phyloP scores from a whole-genome alignment of 2,797 vertebrate genomes.

The Melanotaenia maccullochi region DNA sequence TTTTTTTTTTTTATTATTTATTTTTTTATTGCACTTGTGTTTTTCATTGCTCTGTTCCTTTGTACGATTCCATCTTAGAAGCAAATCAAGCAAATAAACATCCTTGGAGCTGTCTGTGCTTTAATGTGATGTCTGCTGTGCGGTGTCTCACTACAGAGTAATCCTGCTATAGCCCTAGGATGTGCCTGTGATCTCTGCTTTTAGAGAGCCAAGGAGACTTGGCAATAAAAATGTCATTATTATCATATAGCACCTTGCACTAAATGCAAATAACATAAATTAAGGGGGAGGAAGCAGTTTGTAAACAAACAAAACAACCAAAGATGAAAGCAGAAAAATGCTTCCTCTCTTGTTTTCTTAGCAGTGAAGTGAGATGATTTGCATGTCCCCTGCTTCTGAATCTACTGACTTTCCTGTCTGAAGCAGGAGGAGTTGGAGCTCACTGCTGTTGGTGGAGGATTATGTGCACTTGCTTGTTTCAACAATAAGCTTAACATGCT shows the following conservation, averaged over 20 bases:
- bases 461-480: slow-evolving; percentile 34
- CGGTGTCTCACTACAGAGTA: slow-evolving; percentile 55
- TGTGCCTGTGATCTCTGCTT: slow-evolving; percentile 65
- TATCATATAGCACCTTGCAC: slow-evolving; percentile 53
- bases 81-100: slow-evolving; percentile 72
- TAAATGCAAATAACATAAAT: slow-evolving; percentile 76
- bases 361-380: slow-evolving; percentile 39
- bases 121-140: slow-evolving; percentile 66
- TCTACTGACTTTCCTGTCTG: slow-evolving; percentile 21
- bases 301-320: slow-evolving; percentile 56
- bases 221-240: slow-evolving; percentile 73
- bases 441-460: slow-evolving; percentile 21
- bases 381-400: slow-evolving; percentile 46
- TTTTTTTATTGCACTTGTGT: slow-evolving; percentile 39
- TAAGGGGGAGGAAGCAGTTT: slow-evolving; percentile 56
- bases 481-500: slow-evolving; percentile 10
- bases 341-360: slow-evolving; percentile 48
- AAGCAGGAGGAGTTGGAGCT: slow-evolving; percentile 10
- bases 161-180: slow-evolving; percentile 68
- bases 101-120: slow-evolving; percentile 57
- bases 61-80: slow-evolving; percentile 62
- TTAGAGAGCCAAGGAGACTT: slow-evolving; percentile 63
- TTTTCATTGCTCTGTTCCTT: slow-evolving; percentile 54
- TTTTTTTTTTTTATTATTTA: slow-evolving; percentile 30
- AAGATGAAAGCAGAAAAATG: slow-evolving; percentile 49